Percentiles rank a stretch among this genome's conserved stretches.
Evolutionary conservation across 2,888 invertebrate species (phyloP).

Genomic region (Dryocosmus kuriphilus): DNA sequence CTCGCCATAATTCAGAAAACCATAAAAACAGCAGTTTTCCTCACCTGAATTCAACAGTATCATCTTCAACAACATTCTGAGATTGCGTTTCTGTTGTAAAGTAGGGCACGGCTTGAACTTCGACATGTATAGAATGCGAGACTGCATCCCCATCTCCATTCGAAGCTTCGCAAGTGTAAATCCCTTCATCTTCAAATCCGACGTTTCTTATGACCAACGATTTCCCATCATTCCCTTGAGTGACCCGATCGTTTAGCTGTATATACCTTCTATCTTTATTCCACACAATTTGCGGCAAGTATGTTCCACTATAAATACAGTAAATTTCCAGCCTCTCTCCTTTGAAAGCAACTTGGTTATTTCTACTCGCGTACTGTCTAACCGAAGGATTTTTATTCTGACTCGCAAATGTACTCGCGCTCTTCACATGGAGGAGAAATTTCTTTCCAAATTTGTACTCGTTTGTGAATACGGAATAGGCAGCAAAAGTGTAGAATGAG

Average conservation of each 20-base stretch:
- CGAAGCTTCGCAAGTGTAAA: slow-evolving; percentile 95
- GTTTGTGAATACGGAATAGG: slow-evolving; percentile 92
- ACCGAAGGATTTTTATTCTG: slow-evolving; percentile 88
- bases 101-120: slow-evolving; percentile 90
- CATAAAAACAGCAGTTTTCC: background rate
- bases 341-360: slow-evolving; percentile 90
- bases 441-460: slow-evolving; percentile 95
- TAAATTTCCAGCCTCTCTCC: slow-evolving; percentile 92
- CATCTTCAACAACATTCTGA: slow-evolving; percentile 93
- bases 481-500: slow-evolving; percentile 95
- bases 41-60: slow-evolving; percentile 87
- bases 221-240: slow-evolving; percentile 96
- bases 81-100: slow-evolving; percentile 94
- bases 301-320: slow-evolving; percentile 98
- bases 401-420: slow-evolving; percentile 87
- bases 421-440: slow-evolving; percentile 87
- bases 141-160: slow-evolving; percentile 93
- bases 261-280: slow-evolving; percentile 87
- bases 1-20: too few species aligned
- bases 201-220: slow-evolving; percentile 93
- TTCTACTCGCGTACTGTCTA: slow-evolving; percentile 91
- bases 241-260: slow-evolving; percentile 85
- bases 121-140: slow-evolving; percentile 90
- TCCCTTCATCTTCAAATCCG: slow-evolving; percentile 92
- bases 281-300: slow-evolving; percentile 96